Percentiles rank a stretch among this genome's conserved stretches.
phyloP scores from a whole-genome alignment of 2,113 vertebrate genomes.

The Saimiri boliviensis region DNA sequence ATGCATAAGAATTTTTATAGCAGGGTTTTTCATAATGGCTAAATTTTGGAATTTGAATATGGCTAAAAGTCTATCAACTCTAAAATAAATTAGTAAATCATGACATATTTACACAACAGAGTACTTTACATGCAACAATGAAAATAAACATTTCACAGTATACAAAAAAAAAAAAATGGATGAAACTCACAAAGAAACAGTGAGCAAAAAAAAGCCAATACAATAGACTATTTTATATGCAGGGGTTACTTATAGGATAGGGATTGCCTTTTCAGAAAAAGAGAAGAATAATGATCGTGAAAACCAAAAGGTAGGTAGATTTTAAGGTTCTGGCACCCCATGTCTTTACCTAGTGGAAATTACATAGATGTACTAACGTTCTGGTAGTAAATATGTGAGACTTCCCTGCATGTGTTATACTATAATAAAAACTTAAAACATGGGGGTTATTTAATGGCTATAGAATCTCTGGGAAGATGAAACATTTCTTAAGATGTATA shows the following conservation, averaged over 20 bases:
- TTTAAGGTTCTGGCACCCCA: not conserved
- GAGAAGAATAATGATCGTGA: not conserved
- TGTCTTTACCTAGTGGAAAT: not conserved
- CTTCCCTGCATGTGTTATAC: not conserved
- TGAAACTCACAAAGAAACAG: not conserved
- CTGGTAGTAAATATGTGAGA: not conserved
- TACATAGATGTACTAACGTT: not conserved
- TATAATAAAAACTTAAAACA: not conserved
- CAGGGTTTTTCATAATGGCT: not conserved
- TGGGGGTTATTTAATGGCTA: not conserved
- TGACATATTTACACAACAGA: not conserved
- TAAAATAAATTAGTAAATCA: not conserved
- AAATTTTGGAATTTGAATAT: not conserved
- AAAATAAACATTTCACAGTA: not conserved
- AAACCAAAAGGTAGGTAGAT: no score
- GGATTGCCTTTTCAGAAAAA: not conserved
- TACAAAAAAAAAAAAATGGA: not conserved
- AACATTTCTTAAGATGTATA: not conserved
- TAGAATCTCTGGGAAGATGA: not conserved
- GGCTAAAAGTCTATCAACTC: not conserved
- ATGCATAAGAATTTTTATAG: not conserved
- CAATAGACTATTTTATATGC: not conserved
- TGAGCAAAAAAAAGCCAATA: not conserved
- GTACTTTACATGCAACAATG: not conserved
- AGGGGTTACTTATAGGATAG: not conserved